phyloP scores from a whole-genome alignment of 2,113 vertebrate species.

The Ginglymostoma cirratum region DNA sequence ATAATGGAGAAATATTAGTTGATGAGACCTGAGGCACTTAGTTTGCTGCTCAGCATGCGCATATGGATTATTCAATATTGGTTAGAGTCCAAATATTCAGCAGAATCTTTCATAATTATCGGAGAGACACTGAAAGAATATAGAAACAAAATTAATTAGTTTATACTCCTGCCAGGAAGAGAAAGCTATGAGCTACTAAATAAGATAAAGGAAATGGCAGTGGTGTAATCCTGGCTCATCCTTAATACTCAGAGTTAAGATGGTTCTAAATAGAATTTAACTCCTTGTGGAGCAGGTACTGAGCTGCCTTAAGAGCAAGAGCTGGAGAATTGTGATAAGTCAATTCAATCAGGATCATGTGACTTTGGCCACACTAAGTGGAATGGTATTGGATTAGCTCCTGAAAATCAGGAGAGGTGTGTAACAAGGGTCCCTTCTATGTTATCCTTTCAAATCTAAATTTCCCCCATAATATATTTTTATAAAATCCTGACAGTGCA shows the following conservation, averaged over 20 bases:
- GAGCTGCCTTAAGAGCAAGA: neutral
- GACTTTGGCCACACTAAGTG: neutral
- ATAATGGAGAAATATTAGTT: neutral
- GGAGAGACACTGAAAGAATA: neutral
- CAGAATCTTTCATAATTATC: slow-evolving; percentile 25
- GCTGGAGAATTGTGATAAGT: neutral
- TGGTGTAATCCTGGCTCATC: neutral
- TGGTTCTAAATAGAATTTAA: neutral
- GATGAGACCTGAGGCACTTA: neutral
- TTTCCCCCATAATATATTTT: neutral
- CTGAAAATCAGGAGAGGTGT: neutral
- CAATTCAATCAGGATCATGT: neutral
- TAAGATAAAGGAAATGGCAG: slow-evolving; percentile 11
- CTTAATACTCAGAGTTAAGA: neutral
- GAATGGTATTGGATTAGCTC: neutral
- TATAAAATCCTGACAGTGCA: neutral
- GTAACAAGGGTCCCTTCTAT: neutral
- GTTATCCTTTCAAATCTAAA: neutral
- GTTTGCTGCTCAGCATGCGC: neutral
- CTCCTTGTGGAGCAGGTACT: neutral
- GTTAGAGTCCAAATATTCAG: slow-evolving; percentile 13
- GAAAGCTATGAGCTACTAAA: slow-evolving; percentile 9
- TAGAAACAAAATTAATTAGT: slow-evolving; percentile 5
- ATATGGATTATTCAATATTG: neutral
- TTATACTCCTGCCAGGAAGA: slow-evolving; percentile 1